These are phyloP conservation scores for Peribatodes rhomboidaria DNA, from an alignment of 2,888 invertebrate species.

Conservation along the genomic window DNA sequence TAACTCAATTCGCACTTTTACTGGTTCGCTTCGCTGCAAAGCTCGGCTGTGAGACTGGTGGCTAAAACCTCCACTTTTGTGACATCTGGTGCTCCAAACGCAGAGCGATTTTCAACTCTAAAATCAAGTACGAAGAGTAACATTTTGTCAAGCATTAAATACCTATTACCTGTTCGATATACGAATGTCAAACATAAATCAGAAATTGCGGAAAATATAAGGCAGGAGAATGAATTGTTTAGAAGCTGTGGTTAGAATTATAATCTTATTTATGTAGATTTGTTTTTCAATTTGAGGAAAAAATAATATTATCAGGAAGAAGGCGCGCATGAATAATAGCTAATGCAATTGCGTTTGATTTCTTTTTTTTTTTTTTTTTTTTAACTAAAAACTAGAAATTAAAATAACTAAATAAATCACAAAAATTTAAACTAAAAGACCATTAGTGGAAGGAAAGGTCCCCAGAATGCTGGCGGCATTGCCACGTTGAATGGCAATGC, in stretches of 20 bases:
- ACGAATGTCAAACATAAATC: conserved; percentile 38
- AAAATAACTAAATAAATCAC: too few relatives aligned
- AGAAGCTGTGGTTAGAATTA: not conserved
- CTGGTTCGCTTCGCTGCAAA: not conserved
- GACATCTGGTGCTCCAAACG: conserved; percentile 31
- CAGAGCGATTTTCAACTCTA: conserved; percentile 23
- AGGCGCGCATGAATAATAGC: not conserved
- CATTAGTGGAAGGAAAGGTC: too few relatives aligned
- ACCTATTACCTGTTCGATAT: conserved; percentile 20
- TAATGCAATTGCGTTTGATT: too few relatives aligned
- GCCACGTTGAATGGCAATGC: too few relatives aligned
- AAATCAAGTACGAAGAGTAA: not conserved
- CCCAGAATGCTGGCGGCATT: too few relatives aligned
- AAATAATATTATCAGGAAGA: not conserved
- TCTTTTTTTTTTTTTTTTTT: too few relatives aligned
- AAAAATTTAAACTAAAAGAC: too few relatives aligned
- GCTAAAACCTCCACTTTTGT: conserved; percentile 14
- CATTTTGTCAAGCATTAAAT: not conserved
- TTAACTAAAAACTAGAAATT: too few relatives aligned
- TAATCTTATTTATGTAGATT: conserved; percentile 2
- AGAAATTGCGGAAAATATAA: conserved; percentile 38
- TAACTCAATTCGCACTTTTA: not conserved
- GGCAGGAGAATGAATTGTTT: not conserved
- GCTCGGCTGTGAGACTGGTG: not conserved
- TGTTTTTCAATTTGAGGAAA: not conserved